Conservation (phyloP, 2,888 invertebrate genomes). For the Osedax frankpressi region DNA sequence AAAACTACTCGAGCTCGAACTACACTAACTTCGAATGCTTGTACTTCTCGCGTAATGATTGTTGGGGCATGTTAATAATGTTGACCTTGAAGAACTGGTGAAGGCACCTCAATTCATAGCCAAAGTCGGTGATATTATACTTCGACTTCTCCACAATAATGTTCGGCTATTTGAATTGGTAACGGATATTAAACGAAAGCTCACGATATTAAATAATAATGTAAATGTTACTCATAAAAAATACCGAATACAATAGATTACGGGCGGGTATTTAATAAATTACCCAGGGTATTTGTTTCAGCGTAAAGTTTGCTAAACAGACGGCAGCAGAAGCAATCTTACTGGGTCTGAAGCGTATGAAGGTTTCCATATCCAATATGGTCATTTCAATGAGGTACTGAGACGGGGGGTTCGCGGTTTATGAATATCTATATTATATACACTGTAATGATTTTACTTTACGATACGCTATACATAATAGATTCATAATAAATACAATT, state of each 20-base stretch:
- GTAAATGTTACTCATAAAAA: not conserved
- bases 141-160: not conserved
- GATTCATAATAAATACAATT: too few relatives aligned
- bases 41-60: not conserved
- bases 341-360: conserved; percentile 67
- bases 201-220: too few relatives aligned
- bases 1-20: too few relatives aligned
- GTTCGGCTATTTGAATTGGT: not conserved
- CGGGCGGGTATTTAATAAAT: not conserved
- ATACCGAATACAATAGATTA: not conserved
- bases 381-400: conserved; percentile 70
- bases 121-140: not conserved
- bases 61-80: not conserved
- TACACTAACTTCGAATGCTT: not conserved
- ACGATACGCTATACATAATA: too few relatives aligned
- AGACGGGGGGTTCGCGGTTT: too few relatives aligned
- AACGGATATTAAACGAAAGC: too few relatives aligned
- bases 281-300: conserved; percentile 42
- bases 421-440: too few relatives aligned
- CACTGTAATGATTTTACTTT: too few relatives aligned
- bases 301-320: conserved; percentile 64
- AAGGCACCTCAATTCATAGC: not conserved
- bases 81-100: not conserved
- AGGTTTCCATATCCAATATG: conserved; percentile 73
- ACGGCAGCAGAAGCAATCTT: conserved; percentile 67